Conservation (phyloP, 2,797 vertebrate genomes). For the Myiotriccus ornatus region DNA sequence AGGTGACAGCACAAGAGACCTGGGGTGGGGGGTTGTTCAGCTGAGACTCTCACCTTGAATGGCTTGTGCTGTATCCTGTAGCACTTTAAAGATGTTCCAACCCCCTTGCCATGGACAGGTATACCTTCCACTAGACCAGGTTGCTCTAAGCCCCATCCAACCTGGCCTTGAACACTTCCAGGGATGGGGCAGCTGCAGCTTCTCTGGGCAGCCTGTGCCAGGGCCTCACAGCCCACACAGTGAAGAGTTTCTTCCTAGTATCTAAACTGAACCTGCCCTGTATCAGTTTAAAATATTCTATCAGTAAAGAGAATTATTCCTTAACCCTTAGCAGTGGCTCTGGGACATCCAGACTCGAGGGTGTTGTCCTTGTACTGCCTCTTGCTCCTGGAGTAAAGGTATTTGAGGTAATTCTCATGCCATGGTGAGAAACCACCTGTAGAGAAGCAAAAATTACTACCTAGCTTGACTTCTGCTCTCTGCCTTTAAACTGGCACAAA, state of each 20-base stretch:
- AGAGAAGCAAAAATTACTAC: not conserved
- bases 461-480: not conserved
- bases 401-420: not conserved
- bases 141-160: not conserved
- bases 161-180: not conserved
- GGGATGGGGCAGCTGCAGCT: not conserved
- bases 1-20: not conserved
- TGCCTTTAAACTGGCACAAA: not conserved
- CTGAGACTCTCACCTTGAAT: not conserved
- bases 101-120: not conserved
- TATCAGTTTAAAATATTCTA: not conserved
- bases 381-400: not conserved
- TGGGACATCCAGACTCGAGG: fast-evolving
- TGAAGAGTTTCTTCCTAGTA: not conserved
- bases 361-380: not conserved
- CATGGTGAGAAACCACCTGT: not conserved
- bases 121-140: not conserved
- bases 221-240: not conserved
- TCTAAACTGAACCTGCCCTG: not conserved
- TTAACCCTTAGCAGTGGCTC: not conserved
- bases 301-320: not conserved
- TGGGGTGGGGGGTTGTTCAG: not conserved
- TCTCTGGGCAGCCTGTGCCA: not conserved
- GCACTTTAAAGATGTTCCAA: not conserved
- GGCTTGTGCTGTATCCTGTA: not conserved